Base-by-base conservation (phyloP, 2,113 vertebrate species). In the Notechis scutatus region DNA sequence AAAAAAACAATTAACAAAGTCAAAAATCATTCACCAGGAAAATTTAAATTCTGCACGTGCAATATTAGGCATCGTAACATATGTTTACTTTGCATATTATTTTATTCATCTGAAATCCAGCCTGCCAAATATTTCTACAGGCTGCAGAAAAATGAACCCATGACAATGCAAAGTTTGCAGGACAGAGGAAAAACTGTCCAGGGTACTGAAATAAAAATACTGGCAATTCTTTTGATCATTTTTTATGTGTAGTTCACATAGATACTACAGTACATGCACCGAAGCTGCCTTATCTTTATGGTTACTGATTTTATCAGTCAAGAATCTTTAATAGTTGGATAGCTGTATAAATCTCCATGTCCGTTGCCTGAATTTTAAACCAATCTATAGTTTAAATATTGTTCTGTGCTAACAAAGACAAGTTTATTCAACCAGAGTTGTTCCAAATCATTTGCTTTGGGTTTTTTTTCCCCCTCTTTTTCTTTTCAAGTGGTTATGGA, bases 321-420 rank as follows among this genome's bases (percentile, higher is more conserved):
- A 57, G 20, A 64, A 14, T 45, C 45, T 64, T 92, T n/a, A 14
- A 24, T 29, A 23, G 9, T 56, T 24, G n/a, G 21, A 42, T 52
- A 39, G 42, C 34, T 64, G 26, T 0, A 7, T 81, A 81, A 39
- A 92, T 74, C 11, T 85, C 39, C 69, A 89, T 21, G 54, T 87
- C 91, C 94, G 86, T 23, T 92, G 88, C 52, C 64, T 61, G 23
- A 18, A 88, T 93, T 92, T 93, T 91, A 93, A 91, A n/a, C 21
- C 34, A 69, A 92, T 15, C 50, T 29, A 56, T 54, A 4, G 42
- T 11, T 81, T 61, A 61, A 64, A 29, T 59, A 50, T 87, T 21
- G 14, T 89, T 92, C 61, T 69, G 23, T 81, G 39, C 34, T 52
- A 81, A 88, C 50, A 24, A 34, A 92, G 24, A 81, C 50, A 15